These are phyloP conservation scores for Phalacrocorax brasilianus DNA, from an alignment of 2,113 vertebrate genomes.

Conservation along the genomic window DNA sequence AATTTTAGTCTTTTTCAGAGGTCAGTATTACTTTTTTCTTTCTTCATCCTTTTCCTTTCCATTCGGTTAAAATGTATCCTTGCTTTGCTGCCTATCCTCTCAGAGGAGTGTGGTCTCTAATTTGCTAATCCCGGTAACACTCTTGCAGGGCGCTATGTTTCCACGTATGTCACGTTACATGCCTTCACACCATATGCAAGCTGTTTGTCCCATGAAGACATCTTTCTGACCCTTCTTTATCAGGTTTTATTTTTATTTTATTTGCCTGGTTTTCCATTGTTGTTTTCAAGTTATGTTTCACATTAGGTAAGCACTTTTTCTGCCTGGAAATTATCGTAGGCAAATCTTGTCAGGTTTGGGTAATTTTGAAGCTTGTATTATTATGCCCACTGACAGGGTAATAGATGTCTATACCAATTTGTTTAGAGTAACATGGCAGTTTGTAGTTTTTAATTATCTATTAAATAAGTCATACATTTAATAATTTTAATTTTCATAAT, in stretches of 20 bases:
- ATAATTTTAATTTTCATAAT: not conserved
- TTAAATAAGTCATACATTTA: not conserved
- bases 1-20: not conserved
- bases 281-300: not conserved
- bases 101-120: not conserved
- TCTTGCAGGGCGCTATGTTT: not conserved
- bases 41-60: not conserved
- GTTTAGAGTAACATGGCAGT: not conserved
- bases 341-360: not conserved
- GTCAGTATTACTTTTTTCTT: not conserved
- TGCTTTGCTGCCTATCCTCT: not conserved
- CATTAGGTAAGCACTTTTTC: not conserved
- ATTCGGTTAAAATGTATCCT: not conserved
- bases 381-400: too few relatives aligned
- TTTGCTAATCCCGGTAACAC: not conserved
- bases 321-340: not conserved
- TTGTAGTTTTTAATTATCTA: not conserved
- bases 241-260: not conserved
- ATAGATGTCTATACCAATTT: not conserved
- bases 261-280: not conserved
- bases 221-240: not conserved
- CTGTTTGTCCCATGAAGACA: not conserved
- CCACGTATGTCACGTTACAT: rapidly evolving
- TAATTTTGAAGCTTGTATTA: not conserved
- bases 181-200: rapidly evolving